These are phyloP conservation scores for Alloscopus bannaensis DNA, from an alignment of 2,888 invertebrate genomes.

Conservation along the genomic window DNA sequence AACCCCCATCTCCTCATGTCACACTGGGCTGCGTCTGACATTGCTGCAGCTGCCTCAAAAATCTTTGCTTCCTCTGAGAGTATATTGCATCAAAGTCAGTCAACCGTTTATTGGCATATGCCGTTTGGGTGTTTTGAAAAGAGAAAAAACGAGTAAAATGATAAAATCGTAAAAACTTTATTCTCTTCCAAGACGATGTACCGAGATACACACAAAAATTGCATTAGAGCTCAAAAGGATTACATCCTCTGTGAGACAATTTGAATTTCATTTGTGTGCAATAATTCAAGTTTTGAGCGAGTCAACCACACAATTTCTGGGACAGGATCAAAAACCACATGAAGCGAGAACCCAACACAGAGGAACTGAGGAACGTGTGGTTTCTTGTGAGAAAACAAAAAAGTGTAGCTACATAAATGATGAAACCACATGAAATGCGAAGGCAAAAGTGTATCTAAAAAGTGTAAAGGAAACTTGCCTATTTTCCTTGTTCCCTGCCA, in stretches of 20 bases:
- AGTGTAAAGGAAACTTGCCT: constrained; percentile 31
- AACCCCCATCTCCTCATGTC: not conserved
- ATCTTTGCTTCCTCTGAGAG: constrained; percentile 37
- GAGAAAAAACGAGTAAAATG: too few species aligned
- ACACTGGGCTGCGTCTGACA: constrained; percentile 25
- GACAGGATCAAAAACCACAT: constrained; percentile 24
- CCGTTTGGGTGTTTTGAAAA: not conserved
- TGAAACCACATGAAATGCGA: constrained; percentile 49
- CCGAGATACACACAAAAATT: too few species aligned
- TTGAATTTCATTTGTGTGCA: too few species aligned
- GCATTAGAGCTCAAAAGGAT: too few species aligned
- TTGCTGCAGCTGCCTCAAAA: constrained; percentile 51
- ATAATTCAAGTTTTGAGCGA: constrained; percentile 1
- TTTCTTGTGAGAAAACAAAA: constrained; percentile 33
- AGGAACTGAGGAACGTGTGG: constrained; percentile 61
- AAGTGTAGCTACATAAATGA: constrained; percentile 44
- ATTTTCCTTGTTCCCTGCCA: constrained; percentile 24
- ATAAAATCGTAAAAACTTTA: too few species aligned
- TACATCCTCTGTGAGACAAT: too few species aligned
- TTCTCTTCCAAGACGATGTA: too few species aligned
- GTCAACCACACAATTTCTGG: constrained; percentile 7
- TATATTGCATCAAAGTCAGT: constrained; percentile 55
- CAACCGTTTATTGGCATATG: constrained; percentile 55
- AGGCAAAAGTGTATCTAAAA: constrained; percentile 6
- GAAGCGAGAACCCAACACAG: constrained; percentile 26